Conservation (phyloP, 2,113 vertebrate species). For the Isurus oxyrinchus region DNA sequence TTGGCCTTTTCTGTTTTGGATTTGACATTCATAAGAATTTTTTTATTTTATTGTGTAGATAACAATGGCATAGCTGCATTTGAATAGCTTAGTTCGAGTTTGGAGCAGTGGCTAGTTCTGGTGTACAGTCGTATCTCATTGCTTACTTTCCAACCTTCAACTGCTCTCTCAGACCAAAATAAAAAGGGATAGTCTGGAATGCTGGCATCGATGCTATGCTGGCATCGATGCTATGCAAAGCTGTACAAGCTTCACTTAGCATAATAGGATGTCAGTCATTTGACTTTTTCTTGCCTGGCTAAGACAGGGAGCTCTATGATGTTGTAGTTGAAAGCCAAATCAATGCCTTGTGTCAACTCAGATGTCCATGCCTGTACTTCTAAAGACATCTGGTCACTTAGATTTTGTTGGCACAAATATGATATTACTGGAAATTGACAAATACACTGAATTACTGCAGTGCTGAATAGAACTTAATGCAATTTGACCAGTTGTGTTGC, state of each 20-base stretch:
- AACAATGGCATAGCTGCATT: neutral
- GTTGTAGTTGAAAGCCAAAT: neutral
- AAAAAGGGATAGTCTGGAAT: neutral
- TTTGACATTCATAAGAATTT: neutral
- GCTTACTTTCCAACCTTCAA: neutral
- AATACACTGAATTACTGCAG: neutral
- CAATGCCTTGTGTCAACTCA: neutral
- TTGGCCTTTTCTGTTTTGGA: neutral
- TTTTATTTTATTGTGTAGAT: neutral
- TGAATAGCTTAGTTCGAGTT: neutral
- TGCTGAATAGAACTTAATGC: neutral
- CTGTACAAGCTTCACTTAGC: neutral
- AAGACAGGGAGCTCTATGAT: neutral
- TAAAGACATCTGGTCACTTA: neutral
- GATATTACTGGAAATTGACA: neutral
- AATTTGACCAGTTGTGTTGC: neutral
- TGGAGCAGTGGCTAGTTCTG: neutral
- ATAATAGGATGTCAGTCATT: neutral
- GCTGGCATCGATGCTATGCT: neutral
- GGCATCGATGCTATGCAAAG: neutral
- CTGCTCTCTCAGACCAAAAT: neutral
- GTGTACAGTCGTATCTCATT: neutral
- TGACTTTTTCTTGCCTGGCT: neutral
- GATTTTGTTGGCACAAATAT: neutral
- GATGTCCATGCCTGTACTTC: neutral